Conservation (phyloP, 92 coral and sea anemone species). For the Scolanthus callimorphus region DNA sequence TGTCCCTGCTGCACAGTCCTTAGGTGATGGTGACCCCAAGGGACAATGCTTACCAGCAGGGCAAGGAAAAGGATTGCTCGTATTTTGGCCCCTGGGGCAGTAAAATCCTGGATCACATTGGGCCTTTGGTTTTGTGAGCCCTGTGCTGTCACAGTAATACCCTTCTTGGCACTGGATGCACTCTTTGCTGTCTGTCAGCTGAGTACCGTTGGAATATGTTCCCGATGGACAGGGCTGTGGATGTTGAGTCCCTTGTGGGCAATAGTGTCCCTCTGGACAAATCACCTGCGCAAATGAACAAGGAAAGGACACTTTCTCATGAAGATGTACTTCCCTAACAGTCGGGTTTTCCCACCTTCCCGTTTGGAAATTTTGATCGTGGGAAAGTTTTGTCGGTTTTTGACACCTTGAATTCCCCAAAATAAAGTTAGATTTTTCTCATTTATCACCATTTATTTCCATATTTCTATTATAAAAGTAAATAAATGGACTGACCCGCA, state of each 20-base stretch:
- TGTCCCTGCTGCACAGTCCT: conserved; percentile 62
- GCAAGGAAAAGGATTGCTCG: conserved; percentile 63
- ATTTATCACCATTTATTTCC: too few species aligned
- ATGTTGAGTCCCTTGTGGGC: conserved; percentile 62
- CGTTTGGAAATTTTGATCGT: too few species aligned
- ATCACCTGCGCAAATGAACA: too few species aligned
- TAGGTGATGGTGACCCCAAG: conserved; percentile 59
- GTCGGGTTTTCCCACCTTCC: too few species aligned
- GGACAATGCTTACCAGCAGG: conserved; percentile 86
- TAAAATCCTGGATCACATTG: conserved; percentile 75
- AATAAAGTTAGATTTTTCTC: too few species aligned
- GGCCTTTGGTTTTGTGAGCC: conserved; percentile 72
- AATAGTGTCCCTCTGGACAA: conserved; percentile 87
- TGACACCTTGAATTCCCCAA: not conserved
- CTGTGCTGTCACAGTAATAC: conserved; percentile 81
- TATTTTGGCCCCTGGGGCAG: conserved; percentile 80
- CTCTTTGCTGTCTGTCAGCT: conserved; percentile 48
- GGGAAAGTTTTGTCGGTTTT: not conserved
- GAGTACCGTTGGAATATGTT: conserved; percentile 75
- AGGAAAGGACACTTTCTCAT: not conserved
- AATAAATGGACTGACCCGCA: too few species aligned
- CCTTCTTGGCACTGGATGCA: conserved; percentile 78
- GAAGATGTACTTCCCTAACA: too few species aligned
- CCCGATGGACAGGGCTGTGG: conserved; percentile 86
- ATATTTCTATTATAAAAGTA: too few species aligned